Evolutionary conservation across 35 echinoderm and acorn worm genomes (phyloP), one percentile per base, ranked within the genome.

Genomic region (Lytechinus variegatus): DNA sequence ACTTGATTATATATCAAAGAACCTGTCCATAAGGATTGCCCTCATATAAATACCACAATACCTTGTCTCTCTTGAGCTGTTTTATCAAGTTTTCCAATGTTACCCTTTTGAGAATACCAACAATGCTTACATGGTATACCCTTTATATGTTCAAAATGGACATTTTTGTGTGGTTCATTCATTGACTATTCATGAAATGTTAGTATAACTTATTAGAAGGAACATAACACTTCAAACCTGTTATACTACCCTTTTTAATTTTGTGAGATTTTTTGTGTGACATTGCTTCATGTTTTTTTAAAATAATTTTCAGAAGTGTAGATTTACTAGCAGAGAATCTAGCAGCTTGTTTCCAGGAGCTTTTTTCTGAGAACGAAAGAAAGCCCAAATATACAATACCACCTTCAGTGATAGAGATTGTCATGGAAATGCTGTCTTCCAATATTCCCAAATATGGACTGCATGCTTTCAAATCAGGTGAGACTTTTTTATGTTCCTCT

Each of bases 371-470:
- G 44, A 61, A 91, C 54, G 57, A 86, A 21, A 27, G 53, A 52
- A 54, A 91, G 12, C 97, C 93, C 8, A 88, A 14, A 28, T 86
- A 91, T 29, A 54, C 52, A 54, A 54, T 97, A 21, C 72, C 97
- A 7, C 86, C 95, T 0, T 88, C 93, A 14, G 87, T 96, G 12
- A 94, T 97, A 61, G 87, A 96, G 72, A 71, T 94, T 16, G 93
- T 94, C 91, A 97, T 97, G 97, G 95, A 97, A 28, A 97, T 86
- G 11, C 86, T 96, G 14, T 87, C 89, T 33, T 53, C 94, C 6
- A 92, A 86, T 14, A 89, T 97, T 58, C 54, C 94, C 27, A 86
- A 96, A 55, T 89, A 94, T 86, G 93, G 92, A 19, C 92, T 97
- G 1, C 55, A 88, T 13, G 87, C 9, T 24, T 55, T 92, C 44